phyloP scores from a whole-genome alignment of 1,140 invertebrate genomes.

The Rhyacophila brunnea region DNA sequence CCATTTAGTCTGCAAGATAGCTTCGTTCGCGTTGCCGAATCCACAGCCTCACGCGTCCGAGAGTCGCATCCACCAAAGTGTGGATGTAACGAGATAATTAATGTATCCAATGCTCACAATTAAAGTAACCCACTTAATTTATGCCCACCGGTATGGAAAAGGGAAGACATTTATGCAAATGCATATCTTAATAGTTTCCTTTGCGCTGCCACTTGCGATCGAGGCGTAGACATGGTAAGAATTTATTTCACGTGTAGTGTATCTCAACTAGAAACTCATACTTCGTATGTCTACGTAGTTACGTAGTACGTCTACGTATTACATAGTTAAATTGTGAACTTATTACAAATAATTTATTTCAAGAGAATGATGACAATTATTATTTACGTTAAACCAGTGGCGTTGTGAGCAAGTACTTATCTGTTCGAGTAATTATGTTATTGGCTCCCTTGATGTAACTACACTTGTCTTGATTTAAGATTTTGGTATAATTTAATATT shows the following conservation, averaged over 20 bases:
- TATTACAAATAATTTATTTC: background rate
- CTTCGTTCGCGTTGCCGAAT: background rate
- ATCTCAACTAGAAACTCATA: too few relatives aligned
- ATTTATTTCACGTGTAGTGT: too few relatives aligned
- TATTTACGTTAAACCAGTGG: too few relatives aligned
- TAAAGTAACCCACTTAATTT: conserved; percentile 12
- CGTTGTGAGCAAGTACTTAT: too few relatives aligned
- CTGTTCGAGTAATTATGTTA: too few relatives aligned
- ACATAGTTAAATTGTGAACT: background rate
- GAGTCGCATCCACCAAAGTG: background rate
- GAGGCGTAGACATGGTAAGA: too few relatives aligned
- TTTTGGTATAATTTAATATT: too few relatives aligned
- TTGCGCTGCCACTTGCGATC: background rate
- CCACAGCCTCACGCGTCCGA: background rate
- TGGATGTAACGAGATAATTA: conserved; percentile 19
- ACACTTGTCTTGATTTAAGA: too few relatives aligned
- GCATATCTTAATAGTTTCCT: conserved; percentile 1
- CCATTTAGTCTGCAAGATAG: conserved; percentile 13
- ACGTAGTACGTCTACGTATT: too few relatives aligned
- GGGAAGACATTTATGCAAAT: background rate
- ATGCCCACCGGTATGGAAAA: background rate
- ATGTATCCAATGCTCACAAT: conserved; percentile 9
- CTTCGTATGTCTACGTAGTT: too few relatives aligned
- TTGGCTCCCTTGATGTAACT: too few relatives aligned
- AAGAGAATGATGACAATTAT: too few relatives aligned